Conservation (phyloP, 2,888 invertebrate genomes). For the Lampropteryx suffumata region DNA sequence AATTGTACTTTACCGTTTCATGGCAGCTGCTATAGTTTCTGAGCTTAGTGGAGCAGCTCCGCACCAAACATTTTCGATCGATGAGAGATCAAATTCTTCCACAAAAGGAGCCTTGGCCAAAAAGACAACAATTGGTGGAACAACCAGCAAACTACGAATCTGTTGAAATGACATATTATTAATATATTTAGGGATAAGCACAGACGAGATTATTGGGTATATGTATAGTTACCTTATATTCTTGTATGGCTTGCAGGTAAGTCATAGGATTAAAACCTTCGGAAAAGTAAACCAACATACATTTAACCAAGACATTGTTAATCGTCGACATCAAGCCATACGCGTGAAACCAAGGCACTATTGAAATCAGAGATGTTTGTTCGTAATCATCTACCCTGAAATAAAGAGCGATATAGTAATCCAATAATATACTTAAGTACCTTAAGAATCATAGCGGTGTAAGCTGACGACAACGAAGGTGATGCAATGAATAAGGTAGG, state of each 20-base stretch:
- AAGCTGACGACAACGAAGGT: too few relatives aligned
- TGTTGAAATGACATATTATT: slow-evolving; percentile 30
- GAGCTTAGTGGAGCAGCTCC: slow-evolving; percentile 62
- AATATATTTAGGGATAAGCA: neutral
- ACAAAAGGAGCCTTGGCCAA: slow-evolving; percentile 58
- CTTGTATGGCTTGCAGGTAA: slow-evolving; percentile 84
- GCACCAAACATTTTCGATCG: slow-evolving; percentile 54
- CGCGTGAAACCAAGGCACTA: slow-evolving; percentile 91
- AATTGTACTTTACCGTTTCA: slow-evolving; percentile 63
- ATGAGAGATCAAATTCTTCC: slow-evolving; percentile 57
- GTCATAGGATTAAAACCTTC: slow-evolving; percentile 85
- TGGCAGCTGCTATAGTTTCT: slow-evolving; percentile 54
- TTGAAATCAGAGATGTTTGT: slow-evolving; percentile 66
- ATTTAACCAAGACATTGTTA: slow-evolving; percentile 75
- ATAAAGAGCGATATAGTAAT: neutral
- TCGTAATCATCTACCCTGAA: slow-evolving; percentile 1
- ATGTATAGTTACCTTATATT: slow-evolving; percentile 74
- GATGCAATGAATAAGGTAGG: too few relatives aligned
- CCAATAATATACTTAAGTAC: too few relatives aligned
- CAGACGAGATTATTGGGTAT: neutral
- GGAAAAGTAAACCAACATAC: slow-evolving; percentile 74
- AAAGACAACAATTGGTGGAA: slow-evolving; percentile 66
- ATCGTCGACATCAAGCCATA: slow-evolving; percentile 87
- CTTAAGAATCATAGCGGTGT: too few relatives aligned
- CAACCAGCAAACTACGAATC: slow-evolving; percentile 52